phyloP scores from a whole-genome alignment of 2,113 vertebrate species.

The Apus apus region DNA sequence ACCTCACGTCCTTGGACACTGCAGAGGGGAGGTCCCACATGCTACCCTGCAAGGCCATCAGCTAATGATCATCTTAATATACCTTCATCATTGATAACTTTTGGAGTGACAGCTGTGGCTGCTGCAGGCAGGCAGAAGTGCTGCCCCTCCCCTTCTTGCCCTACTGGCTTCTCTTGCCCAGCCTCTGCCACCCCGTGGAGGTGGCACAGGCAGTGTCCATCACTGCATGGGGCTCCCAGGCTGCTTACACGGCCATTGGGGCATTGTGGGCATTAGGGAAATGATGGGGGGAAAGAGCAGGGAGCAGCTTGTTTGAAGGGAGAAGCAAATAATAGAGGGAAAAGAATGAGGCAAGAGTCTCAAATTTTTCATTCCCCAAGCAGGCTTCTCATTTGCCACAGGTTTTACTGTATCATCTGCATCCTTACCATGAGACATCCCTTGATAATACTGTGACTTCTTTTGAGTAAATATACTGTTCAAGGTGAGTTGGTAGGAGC shows the following conservation, averaged over 20 bases:
- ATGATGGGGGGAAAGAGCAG: not conserved
- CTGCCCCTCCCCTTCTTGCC: not conserved
- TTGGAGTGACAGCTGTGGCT: not conserved
- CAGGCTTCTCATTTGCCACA: not conserved
- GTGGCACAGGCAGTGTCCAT: rapidly evolving
- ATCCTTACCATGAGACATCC: not conserved
- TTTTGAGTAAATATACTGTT: not conserved
- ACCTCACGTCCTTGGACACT: rapidly evolving
- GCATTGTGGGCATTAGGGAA: not conserved
- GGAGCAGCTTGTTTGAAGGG: not conserved
- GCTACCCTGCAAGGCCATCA: not conserved
- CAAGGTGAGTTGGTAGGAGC: not conserved
- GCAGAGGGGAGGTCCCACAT: rapidly evolving
- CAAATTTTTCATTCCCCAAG: not conserved
- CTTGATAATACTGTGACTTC: not conserved
- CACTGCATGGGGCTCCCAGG: rapidly evolving
- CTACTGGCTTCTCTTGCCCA: rapidly evolving
- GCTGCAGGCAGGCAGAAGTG: not conserved
- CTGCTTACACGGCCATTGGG: not conserved
- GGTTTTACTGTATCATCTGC: not conserved
- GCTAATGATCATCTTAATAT: not conserved
- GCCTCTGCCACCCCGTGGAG: not conserved
- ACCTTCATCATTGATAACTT: not conserved
- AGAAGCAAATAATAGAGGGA: rapidly evolving
- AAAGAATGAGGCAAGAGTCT: not conserved